phyloP scores from a whole-genome alignment of 2,113 vertebrate species.

The Nesogale talazaci region DNA sequence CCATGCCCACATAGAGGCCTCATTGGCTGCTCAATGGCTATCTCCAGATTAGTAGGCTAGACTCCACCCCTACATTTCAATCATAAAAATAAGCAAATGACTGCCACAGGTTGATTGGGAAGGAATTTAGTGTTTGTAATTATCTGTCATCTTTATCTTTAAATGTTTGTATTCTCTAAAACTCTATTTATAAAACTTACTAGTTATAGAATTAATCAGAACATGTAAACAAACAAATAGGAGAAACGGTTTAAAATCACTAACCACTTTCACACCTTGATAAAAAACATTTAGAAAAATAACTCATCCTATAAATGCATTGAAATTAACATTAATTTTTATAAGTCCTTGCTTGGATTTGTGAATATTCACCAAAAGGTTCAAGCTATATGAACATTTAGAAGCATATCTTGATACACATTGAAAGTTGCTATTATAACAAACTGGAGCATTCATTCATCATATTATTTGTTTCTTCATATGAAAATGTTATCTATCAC shows the following conservation, averaged over 20 bases:
- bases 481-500: neutral
- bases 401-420: neutral
- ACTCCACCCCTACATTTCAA: too few relatives aligned
- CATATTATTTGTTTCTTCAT: neutral
- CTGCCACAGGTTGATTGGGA: too few relatives aligned
- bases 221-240: conserved; percentile 24
- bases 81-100: too few relatives aligned
- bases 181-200: conserved; percentile 16
- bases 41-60: too few relatives aligned
- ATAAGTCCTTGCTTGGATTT: neutral
- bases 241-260: conserved; percentile 1
- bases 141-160: conserved; percentile 37
- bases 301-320: neutral
- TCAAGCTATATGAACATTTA: conserved; percentile 14
- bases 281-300: neutral
- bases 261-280: neutral
- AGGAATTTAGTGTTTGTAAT: neutral
- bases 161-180: conserved; percentile 37
- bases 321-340: conserved; percentile 2
- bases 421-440: neutral
- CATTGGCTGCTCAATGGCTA: too few relatives aligned
- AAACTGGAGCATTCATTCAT: neutral
- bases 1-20: too few relatives aligned
- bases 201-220: conserved; percentile 54
- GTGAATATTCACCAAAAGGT: conserved; percentile 2